These are phyloP conservation scores for Cephus pulcher DNA, from an alignment of 2,888 invertebrate genomes.

Conservation along the genomic window DNA sequence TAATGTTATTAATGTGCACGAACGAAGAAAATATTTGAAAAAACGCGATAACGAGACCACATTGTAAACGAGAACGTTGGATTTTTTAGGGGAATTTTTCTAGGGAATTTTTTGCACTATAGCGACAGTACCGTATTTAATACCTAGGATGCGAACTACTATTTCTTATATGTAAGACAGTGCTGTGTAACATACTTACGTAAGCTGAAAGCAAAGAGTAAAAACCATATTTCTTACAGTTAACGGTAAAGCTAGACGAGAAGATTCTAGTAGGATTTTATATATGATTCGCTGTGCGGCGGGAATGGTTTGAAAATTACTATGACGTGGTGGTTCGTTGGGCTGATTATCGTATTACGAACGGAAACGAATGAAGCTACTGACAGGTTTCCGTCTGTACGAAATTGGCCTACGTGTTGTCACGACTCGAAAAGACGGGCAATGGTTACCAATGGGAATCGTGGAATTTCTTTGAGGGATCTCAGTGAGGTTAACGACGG, in stretches of 20 bases:
- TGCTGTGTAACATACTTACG: neutral
- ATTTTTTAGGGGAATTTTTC: constrained; percentile 1
- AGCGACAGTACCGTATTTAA: neutral
- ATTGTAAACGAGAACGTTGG: neutral
- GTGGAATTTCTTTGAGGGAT: neutral
- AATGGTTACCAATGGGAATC: neutral
- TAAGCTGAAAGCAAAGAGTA: neutral
- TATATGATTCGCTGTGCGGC: neutral
- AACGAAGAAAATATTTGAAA: neutral
- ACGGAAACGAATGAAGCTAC: neutral
- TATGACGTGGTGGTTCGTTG: neutral
- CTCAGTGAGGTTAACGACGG: neutral
- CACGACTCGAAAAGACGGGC: neutral
- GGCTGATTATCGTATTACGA: neutral
- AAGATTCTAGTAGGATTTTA: neutral
- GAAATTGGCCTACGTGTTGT: neutral
- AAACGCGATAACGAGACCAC: neutral
- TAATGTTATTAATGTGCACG: neutral
- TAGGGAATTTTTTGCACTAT: constrained; percentile 5
- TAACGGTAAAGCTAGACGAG: neutral
- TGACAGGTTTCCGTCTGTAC: neutral
- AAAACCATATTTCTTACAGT: neutral
- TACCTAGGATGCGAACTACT: neutral
- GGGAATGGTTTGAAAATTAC: neutral
- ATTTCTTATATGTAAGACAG: neutral